phyloP scores from a whole-genome alignment of 2,888 invertebrate genomes.

The Athalia circularis region DNA sequence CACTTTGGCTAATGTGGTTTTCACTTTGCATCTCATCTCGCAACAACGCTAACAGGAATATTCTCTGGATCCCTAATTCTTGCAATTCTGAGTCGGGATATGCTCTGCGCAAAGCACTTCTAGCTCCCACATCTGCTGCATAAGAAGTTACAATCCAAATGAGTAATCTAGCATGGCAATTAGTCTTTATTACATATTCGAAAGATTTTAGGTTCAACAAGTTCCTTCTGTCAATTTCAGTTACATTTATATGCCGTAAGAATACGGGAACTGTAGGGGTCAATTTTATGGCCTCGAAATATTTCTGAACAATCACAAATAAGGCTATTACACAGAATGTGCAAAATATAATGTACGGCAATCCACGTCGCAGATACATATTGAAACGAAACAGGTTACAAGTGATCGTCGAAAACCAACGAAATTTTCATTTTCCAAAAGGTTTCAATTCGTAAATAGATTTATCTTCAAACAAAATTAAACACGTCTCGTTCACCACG shows the following conservation, averaged over 20 bases:
- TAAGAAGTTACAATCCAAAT: constrained; percentile 84
- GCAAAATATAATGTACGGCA: constrained; percentile 21
- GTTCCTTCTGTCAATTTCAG: constrained; percentile 35
- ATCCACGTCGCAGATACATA: constrained; percentile 19
- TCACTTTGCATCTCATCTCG: constrained; percentile 73
- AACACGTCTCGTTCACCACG: no score
- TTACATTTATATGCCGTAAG: constrained; percentile 8
- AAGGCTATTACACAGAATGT: background rate
- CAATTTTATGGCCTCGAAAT: constrained; percentile 17
- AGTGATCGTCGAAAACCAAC: background rate
- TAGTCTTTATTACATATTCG: constrained; percentile 52
- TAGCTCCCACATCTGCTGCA: constrained; percentile 82
- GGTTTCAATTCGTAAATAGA: background rate
- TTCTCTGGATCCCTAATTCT: constrained; percentile 78
- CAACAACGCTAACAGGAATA: constrained; percentile 83
- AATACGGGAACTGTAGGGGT: background rate
- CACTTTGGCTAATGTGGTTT: constrained; percentile 76
- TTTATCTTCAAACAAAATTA: background rate
- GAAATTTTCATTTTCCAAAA: background rate
- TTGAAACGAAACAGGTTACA: background rate
- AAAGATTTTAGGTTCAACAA: constrained; percentile 52
- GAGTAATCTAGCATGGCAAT: constrained; percentile 56
- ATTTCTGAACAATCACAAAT: background rate
- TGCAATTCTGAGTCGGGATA: constrained; percentile 78
- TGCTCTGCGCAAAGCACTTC: constrained; percentile 83